Evolutionary conservation across 2,113 vertebrate genomes (phyloP).

Genomic region (Eolophus roseicapilla): DNA sequence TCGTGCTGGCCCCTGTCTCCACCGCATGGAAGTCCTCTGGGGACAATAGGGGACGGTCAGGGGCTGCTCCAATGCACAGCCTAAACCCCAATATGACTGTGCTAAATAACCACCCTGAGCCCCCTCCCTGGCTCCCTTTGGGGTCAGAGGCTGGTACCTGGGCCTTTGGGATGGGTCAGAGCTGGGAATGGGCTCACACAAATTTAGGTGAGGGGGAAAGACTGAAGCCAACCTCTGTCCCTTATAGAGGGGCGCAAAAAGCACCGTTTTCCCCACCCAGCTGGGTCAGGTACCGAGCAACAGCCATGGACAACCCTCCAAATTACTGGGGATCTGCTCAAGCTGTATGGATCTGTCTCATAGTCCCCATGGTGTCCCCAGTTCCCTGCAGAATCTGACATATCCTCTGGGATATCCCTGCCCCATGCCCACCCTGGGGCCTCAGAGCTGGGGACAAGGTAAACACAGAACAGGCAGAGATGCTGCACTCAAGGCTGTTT

Average conservation of each 20-base stretch:
- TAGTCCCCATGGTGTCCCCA: background rate
- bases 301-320: rapidly evolving
- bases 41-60: background rate
- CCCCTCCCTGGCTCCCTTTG: background rate
- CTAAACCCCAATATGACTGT: background rate
- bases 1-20: conserved; percentile 71
- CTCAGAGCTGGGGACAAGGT: background rate
- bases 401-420: background rate
- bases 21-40: conserved; percentile 85
- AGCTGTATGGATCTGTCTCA: background rate
- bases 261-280: rapidly evolving
- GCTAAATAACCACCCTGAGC: background rate
- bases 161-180: background rate
- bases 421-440: background rate
- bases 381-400: background rate
- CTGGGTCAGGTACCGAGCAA: background rate
- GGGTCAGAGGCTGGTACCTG: rapidly evolving
- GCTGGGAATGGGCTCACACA: background rate
- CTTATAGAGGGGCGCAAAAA: background rate
- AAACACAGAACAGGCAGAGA: rapidly evolving
- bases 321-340: background rate
- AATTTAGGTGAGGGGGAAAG: background rate
- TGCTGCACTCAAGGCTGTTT: background rate
- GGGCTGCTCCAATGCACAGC: rapidly evolving
- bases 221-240: background rate